These are phyloP conservation scores for Erebia palarica DNA, from an alignment of 2,888 invertebrate genomes.

Conservation along the genomic window DNA sequence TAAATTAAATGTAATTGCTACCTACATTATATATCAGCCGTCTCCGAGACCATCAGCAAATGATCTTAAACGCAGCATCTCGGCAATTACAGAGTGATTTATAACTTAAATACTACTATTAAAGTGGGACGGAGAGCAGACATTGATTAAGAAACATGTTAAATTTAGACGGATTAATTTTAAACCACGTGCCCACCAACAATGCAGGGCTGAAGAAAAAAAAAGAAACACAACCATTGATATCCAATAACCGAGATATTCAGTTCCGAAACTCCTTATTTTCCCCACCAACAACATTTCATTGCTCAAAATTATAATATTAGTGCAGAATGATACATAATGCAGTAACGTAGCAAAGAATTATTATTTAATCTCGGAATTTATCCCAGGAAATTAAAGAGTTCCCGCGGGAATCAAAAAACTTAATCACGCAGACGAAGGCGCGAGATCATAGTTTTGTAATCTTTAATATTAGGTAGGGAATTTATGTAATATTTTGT, in stretches of 20 bases:
- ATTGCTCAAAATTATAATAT: too few species aligned
- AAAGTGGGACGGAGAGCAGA: constrained; percentile 39
- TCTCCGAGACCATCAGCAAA: constrained; percentile 12
- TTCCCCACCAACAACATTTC: too few species aligned
- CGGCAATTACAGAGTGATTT: constrained; percentile 68
- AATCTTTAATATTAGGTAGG: too few species aligned
- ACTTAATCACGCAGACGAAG: too few species aligned
- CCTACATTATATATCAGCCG: neutral
- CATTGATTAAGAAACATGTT: constrained; percentile 59
- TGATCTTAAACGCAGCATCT: constrained; percentile 36
- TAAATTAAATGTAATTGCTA: neutral
- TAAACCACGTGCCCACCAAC: constrained; percentile 38
- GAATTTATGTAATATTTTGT: too few species aligned
- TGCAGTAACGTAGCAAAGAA: too few species aligned
- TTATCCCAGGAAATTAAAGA: too few species aligned
- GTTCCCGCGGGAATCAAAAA: too few species aligned
- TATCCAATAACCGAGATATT: neutral
- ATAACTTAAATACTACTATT: constrained; percentile 57
- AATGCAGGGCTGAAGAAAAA: constrained; percentile 21
- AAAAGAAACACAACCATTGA: constrained; percentile 19
- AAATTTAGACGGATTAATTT: constrained; percentile 49
- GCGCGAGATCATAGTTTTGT: too few species aligned
- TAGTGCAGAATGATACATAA: too few species aligned
- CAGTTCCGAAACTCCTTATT: neutral
- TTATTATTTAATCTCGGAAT: too few species aligned